Evolutionary conservation across 2,888 invertebrate species (phyloP), one percentile per base, ranked within the genome.

Genomic region (Chaetogeoica ovagalla): DNA sequence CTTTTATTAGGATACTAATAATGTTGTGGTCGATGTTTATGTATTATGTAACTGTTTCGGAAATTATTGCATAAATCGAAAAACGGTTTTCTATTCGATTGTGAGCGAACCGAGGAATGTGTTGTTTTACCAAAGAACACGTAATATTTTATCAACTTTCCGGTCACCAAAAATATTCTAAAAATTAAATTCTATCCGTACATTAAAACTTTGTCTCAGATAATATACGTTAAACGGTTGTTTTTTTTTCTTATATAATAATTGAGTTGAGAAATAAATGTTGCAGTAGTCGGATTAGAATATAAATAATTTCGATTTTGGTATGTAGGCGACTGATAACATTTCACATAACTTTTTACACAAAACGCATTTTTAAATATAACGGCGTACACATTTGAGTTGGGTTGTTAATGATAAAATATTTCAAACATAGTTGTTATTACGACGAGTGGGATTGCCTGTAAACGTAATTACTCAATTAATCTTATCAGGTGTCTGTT

Each of bases 1-100:
- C 37, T 55, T 65, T 74, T n/a, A 55, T 74, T n/a, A 55, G 39
- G 30, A 17, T 21, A 55, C 37, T 65, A 65, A 63, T 65, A 55
- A 74, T 39, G 21, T 55, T 21, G 17, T 39, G 17, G 17, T n/a
- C 30, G 4, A 3, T 63, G 55, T 74, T 74, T 13, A 65, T 8
- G 55, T 37, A 30, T 30, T 30, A 55, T 21, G 17, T 9, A 74
- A 74, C 55, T 21, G 37, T 74, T 65, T 37, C 37, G 65, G n/a
- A 63, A 52, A 21, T 74, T 15, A 55, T 55, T 57, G 4, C 30
- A 30, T 30, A 30, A 2, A 55, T 21, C 21, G 11, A 21, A 2
- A 65, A 55, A 65, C 17, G 55, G 65, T 74, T 19, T 55, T 55
- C 30, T 30, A 30, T 55, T 55, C 6, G 52, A 15, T 52, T 52